Conservation (phyloP, 2,888 invertebrate species). For the Oscheius myriophilus region DNA sequence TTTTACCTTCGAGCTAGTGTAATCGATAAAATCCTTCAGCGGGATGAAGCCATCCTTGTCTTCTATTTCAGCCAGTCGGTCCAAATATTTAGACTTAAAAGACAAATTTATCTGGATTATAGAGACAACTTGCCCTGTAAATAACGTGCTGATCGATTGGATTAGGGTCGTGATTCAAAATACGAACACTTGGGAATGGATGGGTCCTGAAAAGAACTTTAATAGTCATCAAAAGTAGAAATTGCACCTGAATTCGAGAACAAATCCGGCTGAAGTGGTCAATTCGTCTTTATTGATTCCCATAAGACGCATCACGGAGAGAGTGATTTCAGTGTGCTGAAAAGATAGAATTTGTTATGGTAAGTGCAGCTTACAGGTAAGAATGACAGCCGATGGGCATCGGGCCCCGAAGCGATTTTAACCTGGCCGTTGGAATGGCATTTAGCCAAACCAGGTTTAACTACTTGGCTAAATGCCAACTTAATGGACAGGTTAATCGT, state of each 20-base stretch:
- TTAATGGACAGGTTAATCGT: no score
- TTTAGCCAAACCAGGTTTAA: no score
- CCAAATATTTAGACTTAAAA: not conserved
- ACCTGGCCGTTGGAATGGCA: no score
- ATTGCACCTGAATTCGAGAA: conserved; percentile 37
- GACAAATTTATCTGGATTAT: not conserved
- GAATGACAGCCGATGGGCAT: no score
- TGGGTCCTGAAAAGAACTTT: conserved; percentile 19
- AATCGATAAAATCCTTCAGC: not conserved
- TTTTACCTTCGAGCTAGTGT: conserved; percentile 7
- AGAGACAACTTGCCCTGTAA: conserved; percentile 27
- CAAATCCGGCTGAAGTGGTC: conserved; percentile 47
- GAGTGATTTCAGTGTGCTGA: conserved; percentile 44
- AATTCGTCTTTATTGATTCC: conserved; percentile 35
- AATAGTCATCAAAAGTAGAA: not conserved
- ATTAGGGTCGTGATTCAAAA: conserved; percentile 48
- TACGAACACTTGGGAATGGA: conserved; percentile 29
- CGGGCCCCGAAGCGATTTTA: no score
- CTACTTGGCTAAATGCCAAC: no score
- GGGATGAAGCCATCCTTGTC: conserved; percentile 23
- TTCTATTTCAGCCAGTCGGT: not conserved
- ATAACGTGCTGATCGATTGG: conserved; percentile 46
- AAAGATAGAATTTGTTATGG: not conserved
- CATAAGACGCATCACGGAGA: conserved; percentile 38
- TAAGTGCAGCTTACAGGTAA: no score